Evolutionary conservation across 2,797 vertebrate species (phyloP), one percentile per base, ranked within the genome.

Genomic region (Lithobates pipiens): DNA sequence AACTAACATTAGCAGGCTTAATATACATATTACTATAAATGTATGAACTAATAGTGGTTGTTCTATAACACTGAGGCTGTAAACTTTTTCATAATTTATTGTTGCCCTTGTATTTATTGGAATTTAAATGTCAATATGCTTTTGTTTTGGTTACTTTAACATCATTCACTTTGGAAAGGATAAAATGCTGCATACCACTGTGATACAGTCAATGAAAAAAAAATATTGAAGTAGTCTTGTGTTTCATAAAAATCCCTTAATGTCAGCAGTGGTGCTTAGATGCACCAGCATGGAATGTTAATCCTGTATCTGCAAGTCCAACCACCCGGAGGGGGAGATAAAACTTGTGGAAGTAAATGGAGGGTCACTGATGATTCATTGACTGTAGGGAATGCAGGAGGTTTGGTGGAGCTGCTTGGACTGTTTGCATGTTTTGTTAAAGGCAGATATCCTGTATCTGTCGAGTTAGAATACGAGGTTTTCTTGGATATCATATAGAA

Each of bases 261-360:
- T 6, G 34, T 77, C 3, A 34, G 16, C 23, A 32, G 21, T 10
- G 3, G 29, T 32, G 32, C 29, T 16, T 36, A 25, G 79, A 81
- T 61, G 65, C 70, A 82, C n/a, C 8, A 13, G 34, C 27, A 36
- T 39, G 80, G 80, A 82, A 82, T 73, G 70, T 65, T 42, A 74
- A 23, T 73, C 80, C 54, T 29, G 70, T 74, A 32, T 81, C 44
- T 82, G 34, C 80, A 74, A 42, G 80, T 23, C n/a, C 5, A 2
- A 65, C 29, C 11, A 82, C 42, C n/a, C 70, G 65, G 23, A 63
- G 34, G 50, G 44, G 39, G 10, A 18, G 8, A 85, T 85, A 71
- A 88, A 86, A 0, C 27, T 85, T 74, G 85, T 13, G 89, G 85
- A 85, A 80, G 61, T 3, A 80, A 81, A 85, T 89, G 83, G 71